These are phyloP conservation scores for Torymus tubicola DNA, from an alignment of 2,888 invertebrate genomes.

Conservation along the genomic window DNA sequence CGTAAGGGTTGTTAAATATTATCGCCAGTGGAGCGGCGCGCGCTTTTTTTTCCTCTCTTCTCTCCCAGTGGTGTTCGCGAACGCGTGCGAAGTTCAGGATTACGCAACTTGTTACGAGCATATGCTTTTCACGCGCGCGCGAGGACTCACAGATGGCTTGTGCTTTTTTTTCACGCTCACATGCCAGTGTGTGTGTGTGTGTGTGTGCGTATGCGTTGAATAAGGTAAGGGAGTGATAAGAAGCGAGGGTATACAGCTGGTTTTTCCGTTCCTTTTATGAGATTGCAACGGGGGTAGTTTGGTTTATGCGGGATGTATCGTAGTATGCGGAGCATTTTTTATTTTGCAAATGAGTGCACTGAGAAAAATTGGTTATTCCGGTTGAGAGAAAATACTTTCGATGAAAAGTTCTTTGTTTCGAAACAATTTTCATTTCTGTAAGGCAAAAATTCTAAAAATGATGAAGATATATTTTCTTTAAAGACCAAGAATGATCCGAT, in stretches of 20 bases:
- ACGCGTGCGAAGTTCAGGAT: constrained; percentile 6
- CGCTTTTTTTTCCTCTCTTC: constrained; percentile 1
- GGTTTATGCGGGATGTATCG: background rate
- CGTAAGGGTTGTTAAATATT: constrained; percentile 49
- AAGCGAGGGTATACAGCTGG: too few relatives aligned
- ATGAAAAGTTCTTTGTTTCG: too few relatives aligned
- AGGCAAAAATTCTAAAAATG: too few relatives aligned
- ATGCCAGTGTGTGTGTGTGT: background rate
- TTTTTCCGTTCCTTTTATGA: too few relatives aligned
- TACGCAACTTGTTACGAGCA: constrained; percentile 41
- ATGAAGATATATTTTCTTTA: too few relatives aligned
- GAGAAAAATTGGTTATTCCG: too few relatives aligned
- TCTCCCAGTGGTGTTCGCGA: too few relatives aligned
- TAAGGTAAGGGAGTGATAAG: too few relatives aligned
- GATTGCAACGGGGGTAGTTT: background rate
- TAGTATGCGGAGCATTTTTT: background rate
- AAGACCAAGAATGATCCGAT: too few relatives aligned
- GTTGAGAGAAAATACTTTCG: too few relatives aligned
- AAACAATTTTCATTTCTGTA: too few relatives aligned
- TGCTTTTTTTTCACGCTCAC: background rate
- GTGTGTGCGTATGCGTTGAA: too few relatives aligned
- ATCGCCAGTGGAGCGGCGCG: constrained; percentile 37
- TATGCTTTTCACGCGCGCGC: constrained; percentile 21
- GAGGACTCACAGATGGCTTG: background rate
- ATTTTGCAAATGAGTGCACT: background rate